Base-by-base conservation (phyloP, 2,113 vertebrate species). In the Colistium nudipinnis region DNA sequence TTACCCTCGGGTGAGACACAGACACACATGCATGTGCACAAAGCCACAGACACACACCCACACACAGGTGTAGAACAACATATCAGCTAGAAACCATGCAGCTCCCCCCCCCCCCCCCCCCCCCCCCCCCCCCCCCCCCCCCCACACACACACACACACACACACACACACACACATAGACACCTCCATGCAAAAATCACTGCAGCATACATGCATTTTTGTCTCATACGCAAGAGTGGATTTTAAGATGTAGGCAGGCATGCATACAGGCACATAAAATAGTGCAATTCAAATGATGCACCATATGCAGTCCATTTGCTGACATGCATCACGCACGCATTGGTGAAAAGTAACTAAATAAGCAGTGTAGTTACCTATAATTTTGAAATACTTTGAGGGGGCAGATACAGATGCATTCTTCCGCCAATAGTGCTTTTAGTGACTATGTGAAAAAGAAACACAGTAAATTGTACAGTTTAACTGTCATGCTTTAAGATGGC, bases 1-100 rank as follows among this genome's bases (percentile, higher is more conserved):
- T 93, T 91, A 90, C 89, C 91, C 92, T 78, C 82, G 76, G 89
- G 90, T 91, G 83, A 86, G 64, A 87, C 78, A 88, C 41, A 28
- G 69, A 78, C 84, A 65, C 83, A 77, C 74, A 79, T 75, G 64
- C 67, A 41, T 4, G 28, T 51, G 66, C 35, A 31, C 67, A 73
- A 60, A 51, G 10, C 6, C 19, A 24, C 54, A 24, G 7, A 33
- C 33, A 13, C 44, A 53, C 35, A 52, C 62, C 68, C 39, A 41
- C 53, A 64, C 45, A 64, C 81, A 82, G 78, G 81, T 86, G 84
- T 76, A 48, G 76, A 67, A 61, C 63, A 57, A 64, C 61, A 43
- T 79, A 70, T 68, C 27, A 73, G 47, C 52, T 12, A 22, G 35
- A 56, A 57, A 60, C 55, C 72, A 30, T 36, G 52, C 60, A 25